Conservation (phyloP, 2,113 vertebrate species). For the Mirza zaza region DNA sequence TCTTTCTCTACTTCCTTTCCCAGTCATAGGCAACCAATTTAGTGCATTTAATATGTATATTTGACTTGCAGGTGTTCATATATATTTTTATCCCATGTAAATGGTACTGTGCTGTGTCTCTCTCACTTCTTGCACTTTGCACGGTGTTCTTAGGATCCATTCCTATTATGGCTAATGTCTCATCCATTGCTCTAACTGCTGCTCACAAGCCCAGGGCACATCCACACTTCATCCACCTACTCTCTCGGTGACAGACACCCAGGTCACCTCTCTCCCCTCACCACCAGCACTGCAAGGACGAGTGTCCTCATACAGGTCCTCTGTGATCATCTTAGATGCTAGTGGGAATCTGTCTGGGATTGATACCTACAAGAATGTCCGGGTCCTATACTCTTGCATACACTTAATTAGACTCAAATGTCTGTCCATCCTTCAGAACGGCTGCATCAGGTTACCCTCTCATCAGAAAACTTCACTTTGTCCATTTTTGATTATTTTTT, state of each 20-base stretch:
- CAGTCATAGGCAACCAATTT: neutral
- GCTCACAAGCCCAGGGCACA: neutral
- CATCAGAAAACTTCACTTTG: neutral
- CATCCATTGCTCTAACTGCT: neutral
- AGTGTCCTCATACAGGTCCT: neutral
- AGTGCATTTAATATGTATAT: neutral
- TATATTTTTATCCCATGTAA: neutral
- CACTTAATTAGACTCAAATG: fast-evolving
- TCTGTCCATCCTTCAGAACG: neutral
- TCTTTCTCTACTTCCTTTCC: neutral
- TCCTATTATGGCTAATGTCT: too few relatives aligned
- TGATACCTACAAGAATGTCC: neutral
- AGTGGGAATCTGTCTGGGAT: neutral
- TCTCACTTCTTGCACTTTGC: neutral
- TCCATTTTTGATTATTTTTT: neutral
- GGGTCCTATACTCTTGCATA: neutral
- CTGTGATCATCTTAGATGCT: too few relatives aligned
- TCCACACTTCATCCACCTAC: neutral
- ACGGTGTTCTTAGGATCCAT: neutral
- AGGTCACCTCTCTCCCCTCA: too few relatives aligned
- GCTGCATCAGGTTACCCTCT: neutral
- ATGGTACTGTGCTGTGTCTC: neutral
- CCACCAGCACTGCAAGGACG: neutral
- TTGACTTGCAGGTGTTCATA: neutral
- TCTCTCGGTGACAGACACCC: neutral